Base-by-base conservation (phyloP, 92 coral and sea anemone genomes). In the Metridium senile region DNA sequence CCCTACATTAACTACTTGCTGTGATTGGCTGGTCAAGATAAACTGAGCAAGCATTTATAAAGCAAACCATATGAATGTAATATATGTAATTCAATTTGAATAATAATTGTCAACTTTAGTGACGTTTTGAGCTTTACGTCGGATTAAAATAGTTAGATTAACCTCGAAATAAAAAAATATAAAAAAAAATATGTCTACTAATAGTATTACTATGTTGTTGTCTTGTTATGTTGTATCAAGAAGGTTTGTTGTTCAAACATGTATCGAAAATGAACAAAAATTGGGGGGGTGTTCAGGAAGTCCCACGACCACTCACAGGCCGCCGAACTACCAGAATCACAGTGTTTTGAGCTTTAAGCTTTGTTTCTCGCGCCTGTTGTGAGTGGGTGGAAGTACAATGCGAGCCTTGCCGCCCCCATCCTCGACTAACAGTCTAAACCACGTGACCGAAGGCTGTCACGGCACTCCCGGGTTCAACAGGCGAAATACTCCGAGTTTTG, bases 331-430 rank as follows among this genome's bases (percentile, higher is more conserved):
- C 67, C 78, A 11, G 78, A 19, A 72, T 63, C 28, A 26, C 27
- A 21, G 1, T 26, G 16, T 54, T 18, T 19, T 2, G 49, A 20
- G 25, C 6, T 54, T 19, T 54, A 21, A n/a, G n/a, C n/a, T 54
- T 54, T 10, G 16, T 20, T 27, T 61, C 4, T 23, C 6, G 1
- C 21, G 33, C 28, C 65, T 57, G 78, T 28, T 73, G 33, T 29
- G n/a, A 45, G 78, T 62, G 49, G 33, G 78, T 35, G 78, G 78
- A 73, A 73, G 78, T 73, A 13, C 78, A 73, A 58, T 58, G 78
- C 54, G 68, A 73, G 66, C 78, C 78, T 34, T 45, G 78, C 67
- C 26, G 68, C 67, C 78, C 78, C 78, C 78, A 31, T 73, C 43
- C 78, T 73, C 68, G 57, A 63, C 68, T 49, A 62, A 33, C 75